These are phyloP conservation scores for human (Homo sapiens) DNA, from an alignment of 2,113 vertebrate species.

Conservation along the genomic window GRCh38 chr20:45258001-45258500, in stretches of 20 bases:
- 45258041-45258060: neutral
- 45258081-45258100: neutral
- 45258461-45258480: neutral
- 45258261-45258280: too few relatives aligned
- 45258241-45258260: neutral
- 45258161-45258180: neutral
- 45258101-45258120: neutral
- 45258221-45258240: neutral
- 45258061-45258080: accelerated
- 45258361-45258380: neutral
- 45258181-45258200: neutral
- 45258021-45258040: neutral
- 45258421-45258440: neutral
- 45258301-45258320: too few relatives aligned
- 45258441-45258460: neutral
- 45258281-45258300: too few relatives aligned
- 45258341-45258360: neutral
- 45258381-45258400: neutral
- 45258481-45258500: neutral
- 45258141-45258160: neutral
- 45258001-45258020: neutral
- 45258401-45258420: neutral
- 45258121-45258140: neutral
- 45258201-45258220: neutral
- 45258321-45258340: neutral